Percentiles rank a stretch among this genome's conserved stretches.
phyloP scores from a whole-genome alignment of 2,888 invertebrate species.

The Cephus spinipes region DNA sequence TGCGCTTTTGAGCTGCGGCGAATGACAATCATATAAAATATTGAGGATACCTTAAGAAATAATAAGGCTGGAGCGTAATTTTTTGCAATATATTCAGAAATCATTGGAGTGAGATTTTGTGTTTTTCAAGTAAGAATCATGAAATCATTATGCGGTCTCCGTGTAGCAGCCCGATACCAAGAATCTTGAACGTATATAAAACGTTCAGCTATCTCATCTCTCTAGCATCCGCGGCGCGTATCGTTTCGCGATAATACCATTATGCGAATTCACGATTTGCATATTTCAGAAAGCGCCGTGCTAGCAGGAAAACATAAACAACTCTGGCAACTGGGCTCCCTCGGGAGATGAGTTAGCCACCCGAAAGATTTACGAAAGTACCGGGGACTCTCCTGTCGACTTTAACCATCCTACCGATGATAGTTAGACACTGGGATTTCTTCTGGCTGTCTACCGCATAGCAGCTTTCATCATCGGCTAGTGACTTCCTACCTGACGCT shows the following conservation, averaged over 20 bases:
- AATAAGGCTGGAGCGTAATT: neutral
- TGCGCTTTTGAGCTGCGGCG: neutral
- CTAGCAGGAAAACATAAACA: conserved; percentile 66
- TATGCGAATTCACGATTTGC: conserved; percentile 65
- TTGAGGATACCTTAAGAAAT: neutral
- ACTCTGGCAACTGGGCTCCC: conserved; percentile 57
- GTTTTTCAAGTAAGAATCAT: neutral
- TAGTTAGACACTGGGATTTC: too few species aligned
- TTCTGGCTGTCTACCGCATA: too few species aligned
- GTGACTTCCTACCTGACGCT: neutral
- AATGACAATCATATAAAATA: neutral
- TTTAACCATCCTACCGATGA: neutral
- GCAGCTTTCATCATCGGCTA: neutral
- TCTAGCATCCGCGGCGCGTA: conserved; percentile 13
- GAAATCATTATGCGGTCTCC: neutral
- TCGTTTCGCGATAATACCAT: conserved; percentile 61
- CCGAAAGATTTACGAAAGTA: conserved; percentile 60
- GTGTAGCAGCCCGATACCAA: neutral
- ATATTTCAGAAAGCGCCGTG: conserved; percentile 64
- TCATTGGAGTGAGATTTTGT: neutral
- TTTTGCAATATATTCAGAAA: neutral
- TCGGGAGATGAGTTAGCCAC: conserved; percentile 63
- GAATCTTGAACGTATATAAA: neutral
- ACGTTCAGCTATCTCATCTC: conserved; percentile 21
- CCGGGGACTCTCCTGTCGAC: neutral